Evolutionary conservation across 2,888 invertebrate genomes (phyloP).

Genomic region (Zygaena filipendulae): DNA sequence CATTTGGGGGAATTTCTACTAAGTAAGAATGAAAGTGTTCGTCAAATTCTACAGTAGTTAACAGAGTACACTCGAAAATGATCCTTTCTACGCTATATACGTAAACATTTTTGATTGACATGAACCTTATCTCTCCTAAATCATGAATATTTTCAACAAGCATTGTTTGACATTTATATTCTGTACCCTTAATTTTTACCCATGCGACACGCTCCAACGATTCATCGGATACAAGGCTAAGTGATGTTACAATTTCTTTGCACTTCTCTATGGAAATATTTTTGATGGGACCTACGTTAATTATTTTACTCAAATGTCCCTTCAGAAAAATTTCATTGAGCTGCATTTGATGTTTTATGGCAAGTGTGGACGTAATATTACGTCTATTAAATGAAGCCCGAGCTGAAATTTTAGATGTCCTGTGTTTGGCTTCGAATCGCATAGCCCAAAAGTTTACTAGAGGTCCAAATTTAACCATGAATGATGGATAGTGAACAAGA

Average conservation of each 20-base stretch:
- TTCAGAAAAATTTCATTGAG: background rate
- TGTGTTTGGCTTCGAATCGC: conserved; percentile 11
- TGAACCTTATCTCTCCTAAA: background rate
- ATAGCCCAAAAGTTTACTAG: conserved; percentile 7
- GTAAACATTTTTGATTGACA: background rate
- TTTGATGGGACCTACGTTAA: background rate
- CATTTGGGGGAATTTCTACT: background rate
- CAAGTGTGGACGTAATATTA: background rate
- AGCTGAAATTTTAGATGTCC: background rate
- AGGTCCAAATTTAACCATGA: background rate
- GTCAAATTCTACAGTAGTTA: background rate
- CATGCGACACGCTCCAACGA: background rate
- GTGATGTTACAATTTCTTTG: no score
- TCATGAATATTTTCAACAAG: no score
- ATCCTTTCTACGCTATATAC: background rate
- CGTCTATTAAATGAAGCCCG: background rate
- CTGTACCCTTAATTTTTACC: no score
- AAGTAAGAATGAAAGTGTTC: background rate
- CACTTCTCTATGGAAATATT: no score
- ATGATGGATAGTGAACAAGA: background rate
- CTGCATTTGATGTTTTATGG: background rate
- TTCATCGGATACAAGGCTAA: no score
- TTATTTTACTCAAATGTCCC: background rate
- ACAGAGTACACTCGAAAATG: background rate
- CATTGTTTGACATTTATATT: no score